Evolutionary conservation across 2,113 vertebrate species (phyloP), one percentile per base, ranked within the genome.

Genomic region (Plecotus auritus): DNA sequence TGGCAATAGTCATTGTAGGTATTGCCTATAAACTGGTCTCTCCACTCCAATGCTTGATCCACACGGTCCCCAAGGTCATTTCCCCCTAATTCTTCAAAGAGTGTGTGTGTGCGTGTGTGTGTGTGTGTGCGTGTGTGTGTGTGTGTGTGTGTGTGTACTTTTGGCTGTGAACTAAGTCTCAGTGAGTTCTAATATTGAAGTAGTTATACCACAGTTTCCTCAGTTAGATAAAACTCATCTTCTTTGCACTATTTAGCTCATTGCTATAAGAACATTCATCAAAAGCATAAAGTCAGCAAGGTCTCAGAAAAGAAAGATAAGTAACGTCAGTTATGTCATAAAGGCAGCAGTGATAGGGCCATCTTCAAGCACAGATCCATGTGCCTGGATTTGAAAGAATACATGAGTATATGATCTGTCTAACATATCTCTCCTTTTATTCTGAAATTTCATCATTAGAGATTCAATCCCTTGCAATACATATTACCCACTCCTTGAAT

Each of bases 371-470:
- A 40, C 9, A 47, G n/a, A 66, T 82, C n/a, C 37, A 2, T 11
- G 66, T 37, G 13, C 20, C 42, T 88, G 28, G 26, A 89, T 85
- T 51, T 88, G 45, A 72, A 93, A 83, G 74, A 51, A 45, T 76
- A 51, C 61, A 1, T 32, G 7, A 40, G 26, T 64, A 23, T 54
- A 35, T 59, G 2, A 64, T 67, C 74, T 67, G 4, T 45, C 51
- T 91, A 83, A 76, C 9, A 40, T 72, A 30, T 47, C 51, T 81
- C 80, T 81, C 56, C 89, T 93, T 89, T 72, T 47, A 85, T 42
- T 86, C 66, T 85, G 56, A 66, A 93, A 61, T 93, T 84, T 89
- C 37, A 91, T 28, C 40, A 70, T 70, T 93, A 78, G n/a, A 76
- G 13, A 89, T 47, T 78, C 70, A 56, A 18, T 87, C 4, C 5